A percentile compares a stretch with the other conserved stretches of the same genome.
phyloP scores from a whole-genome alignment of 2,113 vertebrate species.

The Pholis gunnellus region DNA sequence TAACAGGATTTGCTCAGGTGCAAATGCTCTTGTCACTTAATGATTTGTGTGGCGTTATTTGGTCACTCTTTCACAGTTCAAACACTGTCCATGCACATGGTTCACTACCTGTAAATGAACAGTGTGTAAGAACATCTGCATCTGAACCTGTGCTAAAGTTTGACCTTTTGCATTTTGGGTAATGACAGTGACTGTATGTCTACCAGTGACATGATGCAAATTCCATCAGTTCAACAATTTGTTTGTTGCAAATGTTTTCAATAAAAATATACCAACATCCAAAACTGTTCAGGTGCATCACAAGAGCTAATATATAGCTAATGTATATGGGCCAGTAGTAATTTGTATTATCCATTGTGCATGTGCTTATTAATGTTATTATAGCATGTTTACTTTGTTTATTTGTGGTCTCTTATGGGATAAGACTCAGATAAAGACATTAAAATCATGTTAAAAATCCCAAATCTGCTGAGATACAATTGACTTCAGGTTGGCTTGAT shows the following conservation, averaged over 20 bases:
- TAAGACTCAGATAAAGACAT: background rate
- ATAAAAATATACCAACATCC: background rate
- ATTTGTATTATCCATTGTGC: background rate
- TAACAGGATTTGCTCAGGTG: too few species aligned
- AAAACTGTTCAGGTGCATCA: background rate
- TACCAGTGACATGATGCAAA: too few species aligned
- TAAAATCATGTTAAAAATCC: background rate
- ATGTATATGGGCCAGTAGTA: background rate
- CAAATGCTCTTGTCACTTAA: background rate
- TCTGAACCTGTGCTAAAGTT: too few species aligned
- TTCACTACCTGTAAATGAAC: too few species aligned
- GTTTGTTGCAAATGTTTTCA: background rate
- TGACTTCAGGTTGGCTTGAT: background rate
- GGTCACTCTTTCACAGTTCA: background rate
- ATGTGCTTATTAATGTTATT: background rate
- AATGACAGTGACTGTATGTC: too few species aligned
- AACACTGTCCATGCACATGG: background rate
- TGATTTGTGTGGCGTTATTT: background rate
- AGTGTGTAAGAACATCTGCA: too few species aligned
- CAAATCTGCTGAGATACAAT: background rate
- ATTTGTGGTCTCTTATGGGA: background rate
- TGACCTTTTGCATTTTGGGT: too few species aligned
- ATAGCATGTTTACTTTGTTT: background rate
- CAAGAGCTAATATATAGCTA: background rate
- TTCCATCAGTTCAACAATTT: too few species aligned